Evolutionary conservation across 2,113 vertebrate genomes (phyloP).

Genomic region (Perca schrenkii): DNA sequence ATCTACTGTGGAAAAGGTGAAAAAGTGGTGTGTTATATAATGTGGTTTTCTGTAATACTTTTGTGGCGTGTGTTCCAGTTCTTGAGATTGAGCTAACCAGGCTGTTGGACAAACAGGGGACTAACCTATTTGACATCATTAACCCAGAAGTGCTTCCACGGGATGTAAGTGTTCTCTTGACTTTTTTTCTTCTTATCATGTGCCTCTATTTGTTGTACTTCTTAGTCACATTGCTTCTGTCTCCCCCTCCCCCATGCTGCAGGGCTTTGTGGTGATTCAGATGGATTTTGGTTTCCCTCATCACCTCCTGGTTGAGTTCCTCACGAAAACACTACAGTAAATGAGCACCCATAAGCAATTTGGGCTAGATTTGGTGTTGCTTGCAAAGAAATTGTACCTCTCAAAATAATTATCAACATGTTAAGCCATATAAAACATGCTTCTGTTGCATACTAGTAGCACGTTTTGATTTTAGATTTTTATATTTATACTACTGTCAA

Average conservation of each 20-base stretch:
- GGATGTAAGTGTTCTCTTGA: conserved; percentile 76
- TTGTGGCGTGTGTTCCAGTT: conserved; percentile 73
- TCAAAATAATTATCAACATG: neutral
- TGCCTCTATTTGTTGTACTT: too few species aligned
- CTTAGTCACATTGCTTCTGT: neutral
- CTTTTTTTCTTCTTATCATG: neutral
- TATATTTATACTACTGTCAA: too few species aligned
- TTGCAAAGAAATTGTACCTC: neutral
- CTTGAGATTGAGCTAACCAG: conserved; percentile 81
- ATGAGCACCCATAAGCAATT: neutral
- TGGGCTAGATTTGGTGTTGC: neutral
- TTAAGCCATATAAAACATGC: neutral
- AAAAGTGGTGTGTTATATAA: neutral
- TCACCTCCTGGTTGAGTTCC: conserved; percentile 87
- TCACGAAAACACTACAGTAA: conserved; percentile 81
- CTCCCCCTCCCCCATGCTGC: neutral
- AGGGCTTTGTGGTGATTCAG: conserved; percentile 87
- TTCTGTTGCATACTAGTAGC: neutral
- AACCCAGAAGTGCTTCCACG: conserved; percentile 85
- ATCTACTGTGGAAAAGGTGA: too few species aligned
- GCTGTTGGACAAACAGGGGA: conserved; percentile 87
- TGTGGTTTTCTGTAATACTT: neutral
- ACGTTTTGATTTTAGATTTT: neutral
- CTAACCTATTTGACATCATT: conserved; percentile 85
- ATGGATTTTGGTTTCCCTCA: conserved; percentile 90